Evolutionary conservation across 37 sponge, comb jelly and placozoan species (phyloP).

Genomic region (Axinella damicornis): DNA sequence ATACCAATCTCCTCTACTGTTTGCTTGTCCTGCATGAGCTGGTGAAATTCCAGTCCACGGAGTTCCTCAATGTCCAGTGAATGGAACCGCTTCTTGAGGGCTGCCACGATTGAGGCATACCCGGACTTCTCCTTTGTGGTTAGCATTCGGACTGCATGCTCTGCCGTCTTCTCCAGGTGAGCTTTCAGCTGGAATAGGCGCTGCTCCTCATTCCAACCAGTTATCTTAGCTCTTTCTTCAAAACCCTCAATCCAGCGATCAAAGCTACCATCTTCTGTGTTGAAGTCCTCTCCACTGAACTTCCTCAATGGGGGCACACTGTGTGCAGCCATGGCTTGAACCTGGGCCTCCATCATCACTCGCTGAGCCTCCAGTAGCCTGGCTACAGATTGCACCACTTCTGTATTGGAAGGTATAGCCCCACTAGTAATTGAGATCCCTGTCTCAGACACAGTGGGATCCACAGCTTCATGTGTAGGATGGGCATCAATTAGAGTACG

Average conservation of each 20-base stretch:
- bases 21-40: no score
- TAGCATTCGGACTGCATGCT: conserved; percentile 35
- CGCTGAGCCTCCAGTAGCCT: not conserved
- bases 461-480: no score
- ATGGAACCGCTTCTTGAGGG: no score
- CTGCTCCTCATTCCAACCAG: conserved; percentile 33
- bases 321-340: not conserved
- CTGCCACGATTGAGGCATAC: no score
- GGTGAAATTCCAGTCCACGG: no score
- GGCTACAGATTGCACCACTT: not conserved
- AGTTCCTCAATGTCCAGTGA: no score
- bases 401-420: no score
- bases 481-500: no score
- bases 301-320: conserved; percentile 15
- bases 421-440: no score
- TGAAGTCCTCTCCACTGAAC: conserved; percentile 26
- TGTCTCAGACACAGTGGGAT: no score
- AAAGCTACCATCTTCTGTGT: conserved; percentile 38
- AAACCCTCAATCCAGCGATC: conserved; percentile 44
- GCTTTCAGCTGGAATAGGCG: conserved; percentile 38
- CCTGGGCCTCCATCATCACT: not conserved
- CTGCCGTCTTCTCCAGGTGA: conserved; percentile 30
- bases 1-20: no score
- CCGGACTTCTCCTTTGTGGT: no score
- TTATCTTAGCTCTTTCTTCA: conserved; percentile 29